Evolutionary conservation across 2,797 vertebrate genomes (phyloP).

Genomic region (Aldrovandia affinis): DNA sequence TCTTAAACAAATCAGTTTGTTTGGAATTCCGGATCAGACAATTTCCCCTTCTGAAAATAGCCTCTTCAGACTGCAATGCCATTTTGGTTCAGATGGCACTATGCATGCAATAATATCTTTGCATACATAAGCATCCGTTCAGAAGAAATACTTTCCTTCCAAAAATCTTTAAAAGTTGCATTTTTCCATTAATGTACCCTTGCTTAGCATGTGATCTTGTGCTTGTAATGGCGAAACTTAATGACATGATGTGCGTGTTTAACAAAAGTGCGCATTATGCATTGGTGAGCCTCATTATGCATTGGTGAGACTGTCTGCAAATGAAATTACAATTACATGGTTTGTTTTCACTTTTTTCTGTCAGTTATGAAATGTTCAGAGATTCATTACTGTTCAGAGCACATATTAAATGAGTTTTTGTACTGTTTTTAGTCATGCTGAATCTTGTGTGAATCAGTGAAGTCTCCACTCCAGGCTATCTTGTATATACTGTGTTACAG

Average conservation of each 20-base stretch:
- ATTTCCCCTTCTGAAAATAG: slow-evolving; percentile 6
- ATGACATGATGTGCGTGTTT: neutral
- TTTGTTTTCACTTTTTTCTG: neutral
- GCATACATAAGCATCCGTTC: slow-evolving; percentile 1
- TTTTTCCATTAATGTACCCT: neutral
- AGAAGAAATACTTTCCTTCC: neutral
- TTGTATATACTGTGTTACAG: no score
- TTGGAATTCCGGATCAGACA: neutral
- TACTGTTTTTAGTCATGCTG: neutral
- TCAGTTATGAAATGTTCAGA: neutral
- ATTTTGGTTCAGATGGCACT: neutral
- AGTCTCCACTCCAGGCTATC: neutral
- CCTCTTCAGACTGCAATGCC: neutral
- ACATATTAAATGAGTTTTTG: neutral
- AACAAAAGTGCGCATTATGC: neutral
- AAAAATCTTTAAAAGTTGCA: neutral
- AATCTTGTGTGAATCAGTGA: neutral
- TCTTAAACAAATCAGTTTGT: neutral
- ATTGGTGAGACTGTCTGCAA: neutral
- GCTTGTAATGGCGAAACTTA: neutral
- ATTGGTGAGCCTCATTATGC: neutral
- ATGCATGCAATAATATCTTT: slow-evolving; percentile 2
- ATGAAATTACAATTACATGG: neutral
- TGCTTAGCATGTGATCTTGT: neutral
- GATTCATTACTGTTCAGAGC: neutral